Evolutionary conservation across 2,888 invertebrate species (phyloP).

Genomic region (Lagria hirta): DNA sequence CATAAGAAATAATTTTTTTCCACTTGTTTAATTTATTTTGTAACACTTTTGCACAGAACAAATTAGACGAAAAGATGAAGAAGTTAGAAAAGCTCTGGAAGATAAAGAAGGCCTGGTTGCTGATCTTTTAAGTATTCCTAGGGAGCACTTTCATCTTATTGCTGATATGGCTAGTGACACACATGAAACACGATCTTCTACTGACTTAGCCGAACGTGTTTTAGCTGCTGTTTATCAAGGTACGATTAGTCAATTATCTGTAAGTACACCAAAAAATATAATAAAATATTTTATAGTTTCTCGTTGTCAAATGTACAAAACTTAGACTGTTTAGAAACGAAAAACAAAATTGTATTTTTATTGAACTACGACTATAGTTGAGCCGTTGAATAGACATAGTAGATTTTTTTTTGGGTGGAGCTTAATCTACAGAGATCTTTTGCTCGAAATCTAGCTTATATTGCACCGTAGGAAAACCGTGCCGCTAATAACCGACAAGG

Average conservation of each 20-base stretch:
- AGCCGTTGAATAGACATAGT: too few species aligned
- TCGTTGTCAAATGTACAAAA: too few species aligned
- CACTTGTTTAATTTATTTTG: constrained; percentile 4
- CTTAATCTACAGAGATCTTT: too few species aligned
- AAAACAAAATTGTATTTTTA: too few species aligned
- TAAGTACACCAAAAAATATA: neutral
- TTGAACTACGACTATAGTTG: too few species aligned
- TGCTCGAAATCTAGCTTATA: too few species aligned
- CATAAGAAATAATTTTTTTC: constrained; percentile 1
- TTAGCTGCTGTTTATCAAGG: constrained; percentile 68
- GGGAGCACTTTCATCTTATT: constrained; percentile 68
- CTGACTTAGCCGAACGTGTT: constrained; percentile 69
- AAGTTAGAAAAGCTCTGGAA: constrained; percentile 67
- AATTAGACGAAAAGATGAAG: constrained; percentile 70
- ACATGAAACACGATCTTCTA: constrained; percentile 46
- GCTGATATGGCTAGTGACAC: constrained; percentile 68
- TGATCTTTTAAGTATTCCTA: constrained; percentile 73
- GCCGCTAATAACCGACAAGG: too few species aligned
- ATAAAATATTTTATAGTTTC: too few species aligned
- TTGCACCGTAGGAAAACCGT: too few species aligned
- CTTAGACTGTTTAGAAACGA: too few species aligned
- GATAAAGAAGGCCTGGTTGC: constrained; percentile 77
- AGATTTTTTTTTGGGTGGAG: too few species aligned
- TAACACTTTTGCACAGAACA: constrained; percentile 59
- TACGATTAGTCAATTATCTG: constrained; percentile 18